Conservation (phyloP, 2,113 vertebrate species). For the Puffinus mauretanicus region DNA sequence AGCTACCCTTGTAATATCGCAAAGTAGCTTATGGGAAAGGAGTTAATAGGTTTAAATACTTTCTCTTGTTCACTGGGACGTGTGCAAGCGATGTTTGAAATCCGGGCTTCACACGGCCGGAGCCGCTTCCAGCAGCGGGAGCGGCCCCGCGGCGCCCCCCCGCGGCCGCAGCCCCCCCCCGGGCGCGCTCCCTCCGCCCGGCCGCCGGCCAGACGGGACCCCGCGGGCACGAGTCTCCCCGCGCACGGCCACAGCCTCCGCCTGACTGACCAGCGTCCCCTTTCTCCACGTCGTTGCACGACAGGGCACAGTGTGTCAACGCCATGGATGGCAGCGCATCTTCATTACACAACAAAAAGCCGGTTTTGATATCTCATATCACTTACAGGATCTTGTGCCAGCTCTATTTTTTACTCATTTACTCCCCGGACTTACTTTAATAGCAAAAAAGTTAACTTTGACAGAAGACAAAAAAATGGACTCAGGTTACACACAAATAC, state of each 20-base stretch:
- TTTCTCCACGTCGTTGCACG: fast-evolving
- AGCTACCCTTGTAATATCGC: fast-evolving
- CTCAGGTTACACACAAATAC: not conserved
- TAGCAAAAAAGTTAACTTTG: not conserved
- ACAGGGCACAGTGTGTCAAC: not conserved
- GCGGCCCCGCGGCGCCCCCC: not conserved
- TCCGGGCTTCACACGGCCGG: no score
- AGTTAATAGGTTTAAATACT: fast-evolving
- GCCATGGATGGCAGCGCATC: not conserved
- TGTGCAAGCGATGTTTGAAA: fast-evolving
- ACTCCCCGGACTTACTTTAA: not conserved
- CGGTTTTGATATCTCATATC: fast-evolving
- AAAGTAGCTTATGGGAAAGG: fast-evolving
- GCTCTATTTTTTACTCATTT: fast-evolving
- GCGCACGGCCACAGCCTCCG: not conserved
- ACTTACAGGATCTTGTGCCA: fast-evolving
- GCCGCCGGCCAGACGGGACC: no score
- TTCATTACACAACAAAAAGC: not conserved
- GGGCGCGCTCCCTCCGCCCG: no score
- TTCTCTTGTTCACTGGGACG: fast-evolving
- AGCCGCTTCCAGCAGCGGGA: fast-evolving
- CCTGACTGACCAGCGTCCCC: fast-evolving
- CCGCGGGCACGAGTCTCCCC: no score
- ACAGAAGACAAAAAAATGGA: not conserved
- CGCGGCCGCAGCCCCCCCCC: not conserved